Conservation (phyloP, 2,797 vertebrate genomes). For the Lemur catta region DNA sequence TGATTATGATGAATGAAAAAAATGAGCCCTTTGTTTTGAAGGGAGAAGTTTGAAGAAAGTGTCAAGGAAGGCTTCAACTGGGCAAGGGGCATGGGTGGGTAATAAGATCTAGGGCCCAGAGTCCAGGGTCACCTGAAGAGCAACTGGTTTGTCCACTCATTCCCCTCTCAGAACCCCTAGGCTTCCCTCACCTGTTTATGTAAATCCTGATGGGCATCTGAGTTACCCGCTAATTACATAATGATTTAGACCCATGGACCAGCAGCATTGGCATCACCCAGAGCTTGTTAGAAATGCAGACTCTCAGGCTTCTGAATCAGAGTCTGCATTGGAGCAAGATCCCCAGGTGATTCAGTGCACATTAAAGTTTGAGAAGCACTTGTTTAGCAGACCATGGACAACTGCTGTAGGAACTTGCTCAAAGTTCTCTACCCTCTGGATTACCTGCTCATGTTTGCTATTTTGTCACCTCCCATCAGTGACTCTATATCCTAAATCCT, state of each 20-base stretch:
- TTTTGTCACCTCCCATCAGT: background rate
- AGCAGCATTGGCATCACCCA: background rate
- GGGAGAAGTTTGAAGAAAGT: background rate
- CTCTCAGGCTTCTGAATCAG: background rate
- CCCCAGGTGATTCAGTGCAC: background rate
- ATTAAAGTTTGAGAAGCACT: background rate
- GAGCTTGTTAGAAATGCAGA: conserved; percentile 1
- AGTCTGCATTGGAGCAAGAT: conserved; percentile 34
- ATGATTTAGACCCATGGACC: background rate
- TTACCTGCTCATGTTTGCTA: background rate
- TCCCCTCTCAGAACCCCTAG: background rate
- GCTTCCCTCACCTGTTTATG: background rate
- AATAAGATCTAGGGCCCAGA: background rate
- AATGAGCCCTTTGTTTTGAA: background rate
- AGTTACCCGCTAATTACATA: background rate
- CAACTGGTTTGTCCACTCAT: background rate
- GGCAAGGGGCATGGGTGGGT: background rate
- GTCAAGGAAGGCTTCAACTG: background rate
- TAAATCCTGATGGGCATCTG: background rate
- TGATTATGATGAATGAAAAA: background rate
- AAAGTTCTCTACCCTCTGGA: conserved; percentile 8
- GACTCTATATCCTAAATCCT: background rate
- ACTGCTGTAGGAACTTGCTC: background rate
- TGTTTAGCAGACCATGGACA: background rate
- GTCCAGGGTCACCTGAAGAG: background rate